A percentile compares a stretch with the other conserved stretches of the same genome.
Conservation (phyloP, 2,888 invertebrate species). For the Amiota mariae region DNA sequence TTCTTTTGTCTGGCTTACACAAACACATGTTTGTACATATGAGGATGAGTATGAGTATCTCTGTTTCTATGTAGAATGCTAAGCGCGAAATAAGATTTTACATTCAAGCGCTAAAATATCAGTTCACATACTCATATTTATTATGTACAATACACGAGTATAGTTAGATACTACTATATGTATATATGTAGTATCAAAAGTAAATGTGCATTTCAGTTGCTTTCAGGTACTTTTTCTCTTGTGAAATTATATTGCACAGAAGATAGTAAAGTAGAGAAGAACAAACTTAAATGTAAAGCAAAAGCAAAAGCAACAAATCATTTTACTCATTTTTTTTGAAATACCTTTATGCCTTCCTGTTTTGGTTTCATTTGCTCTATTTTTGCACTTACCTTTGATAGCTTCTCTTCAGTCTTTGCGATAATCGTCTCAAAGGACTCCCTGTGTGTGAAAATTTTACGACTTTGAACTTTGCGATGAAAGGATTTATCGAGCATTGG, state of each 20-base stretch:
- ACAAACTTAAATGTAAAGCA: too few species aligned
- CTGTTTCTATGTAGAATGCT: not conserved
- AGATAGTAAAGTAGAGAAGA: too few species aligned
- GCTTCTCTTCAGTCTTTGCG: constrained; percentile 87
- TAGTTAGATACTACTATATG: not conserved
- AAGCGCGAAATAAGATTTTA: constrained; percentile 6
- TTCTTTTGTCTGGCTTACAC: not conserved
- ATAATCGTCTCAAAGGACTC: constrained; percentile 92
- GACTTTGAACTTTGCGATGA: constrained; percentile 91
- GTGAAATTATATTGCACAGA: too few species aligned
- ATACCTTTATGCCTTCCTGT: not conserved
- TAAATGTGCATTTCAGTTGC: too few species aligned
- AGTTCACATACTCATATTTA: constrained; percentile 17
- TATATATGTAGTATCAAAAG: too few species aligned
- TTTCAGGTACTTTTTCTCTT: too few species aligned
- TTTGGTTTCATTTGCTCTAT: not conserved
- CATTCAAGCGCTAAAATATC: not conserved
- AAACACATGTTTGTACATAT: not conserved
- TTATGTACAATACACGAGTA: too few species aligned
- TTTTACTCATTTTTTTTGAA: too few species aligned
- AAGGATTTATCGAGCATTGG: constrained; percentile 90
- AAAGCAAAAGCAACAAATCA: too few species aligned
- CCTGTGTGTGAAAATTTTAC: constrained; percentile 91
- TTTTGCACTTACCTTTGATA: constrained; percentile 77
- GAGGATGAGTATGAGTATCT: not conserved